phyloP scores from a whole-genome alignment of 1,140 invertebrate species.

The Megathymus violae region DNA sequence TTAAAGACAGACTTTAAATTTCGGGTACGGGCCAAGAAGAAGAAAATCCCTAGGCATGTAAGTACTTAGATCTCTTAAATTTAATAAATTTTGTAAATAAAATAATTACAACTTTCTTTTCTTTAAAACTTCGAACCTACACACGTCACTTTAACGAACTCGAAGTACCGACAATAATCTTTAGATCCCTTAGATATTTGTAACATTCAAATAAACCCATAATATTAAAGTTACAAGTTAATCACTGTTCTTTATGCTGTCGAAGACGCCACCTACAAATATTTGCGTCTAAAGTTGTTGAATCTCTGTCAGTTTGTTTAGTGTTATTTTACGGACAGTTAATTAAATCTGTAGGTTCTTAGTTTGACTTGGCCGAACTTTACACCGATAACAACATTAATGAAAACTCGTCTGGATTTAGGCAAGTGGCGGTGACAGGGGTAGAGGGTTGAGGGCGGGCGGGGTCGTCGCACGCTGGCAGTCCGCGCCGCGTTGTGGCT shows the following conservation, averaged over 20 bases:
- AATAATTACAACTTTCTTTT: too few species aligned
- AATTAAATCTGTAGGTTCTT: conserved; percentile 76
- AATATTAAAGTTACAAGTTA: conserved; percentile 42
- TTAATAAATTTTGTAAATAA: conserved; percentile 25
- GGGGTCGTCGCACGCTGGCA: conserved; percentile 58
- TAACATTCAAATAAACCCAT: conserved; percentile 15
- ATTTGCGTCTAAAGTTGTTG: conserved; percentile 44
- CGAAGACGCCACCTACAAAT: conserved; percentile 21
- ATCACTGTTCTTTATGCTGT: conserved; percentile 36
- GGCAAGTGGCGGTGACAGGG: conserved; percentile 74
- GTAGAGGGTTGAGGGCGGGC: conserved; percentile 60
- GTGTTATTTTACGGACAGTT: conserved; percentile 73
- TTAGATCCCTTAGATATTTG: background rate
- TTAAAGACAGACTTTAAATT: conserved; percentile 16
- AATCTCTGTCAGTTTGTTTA: conserved; percentile 51
- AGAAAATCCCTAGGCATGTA: conserved; percentile 25
- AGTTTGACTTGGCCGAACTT: conserved; percentile 75
- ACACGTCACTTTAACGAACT: background rate
- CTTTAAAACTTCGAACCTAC: conserved; percentile 13
- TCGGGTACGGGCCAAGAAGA: conserved; percentile 13
- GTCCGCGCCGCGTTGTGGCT: conserved; percentile 65
- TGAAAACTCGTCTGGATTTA: conserved; percentile 79
- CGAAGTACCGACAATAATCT: too few species aligned
- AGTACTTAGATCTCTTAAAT: conserved; percentile 23
- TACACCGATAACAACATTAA: conserved; percentile 81